These are phyloP conservation scores for Ophonus ardosiacus DNA, from an alignment of 2,888 invertebrate species.

Conservation along the genomic window DNA sequence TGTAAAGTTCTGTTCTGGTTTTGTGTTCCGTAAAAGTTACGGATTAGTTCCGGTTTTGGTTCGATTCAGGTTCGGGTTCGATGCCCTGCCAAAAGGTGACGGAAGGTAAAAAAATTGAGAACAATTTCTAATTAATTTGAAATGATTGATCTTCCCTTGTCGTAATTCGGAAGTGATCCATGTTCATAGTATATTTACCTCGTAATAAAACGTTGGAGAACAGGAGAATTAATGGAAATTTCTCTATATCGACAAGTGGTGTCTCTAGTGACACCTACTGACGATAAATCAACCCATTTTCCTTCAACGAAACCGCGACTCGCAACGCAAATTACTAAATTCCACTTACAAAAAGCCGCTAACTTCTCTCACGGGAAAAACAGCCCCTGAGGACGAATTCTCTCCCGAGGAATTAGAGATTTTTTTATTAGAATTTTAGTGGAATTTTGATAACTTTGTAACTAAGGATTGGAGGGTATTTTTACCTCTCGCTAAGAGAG, in stretches of 20 bases:
- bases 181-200: not conserved
- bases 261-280: slow-evolving; percentile 73
- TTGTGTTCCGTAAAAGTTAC: too few relatives aligned
- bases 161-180: not conserved
- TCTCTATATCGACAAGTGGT: slow-evolving; percentile 73
- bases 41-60: too few relatives aligned
- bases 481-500: too few relatives aligned
- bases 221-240: slow-evolving; percentile 75
- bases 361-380: slow-evolving; percentile 62
- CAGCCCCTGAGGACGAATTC: not conserved
- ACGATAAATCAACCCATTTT: slow-evolving; percentile 73
- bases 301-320: slow-evolving; percentile 67
- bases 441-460: too few relatives aligned
- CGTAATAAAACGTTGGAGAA: slow-evolving; percentile 1
- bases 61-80: too few relatives aligned
- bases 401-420: not conserved
- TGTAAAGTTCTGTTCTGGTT: too few relatives aligned
- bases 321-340: slow-evolving; percentile 73
- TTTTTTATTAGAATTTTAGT: too few relatives aligned
- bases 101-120: too few relatives aligned
- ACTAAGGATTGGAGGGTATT: too few relatives aligned
- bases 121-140: not conserved
- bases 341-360: slow-evolving; percentile 72
- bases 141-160: not conserved
- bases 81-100: too few relatives aligned